These are phyloP conservation scores for Augiades crinisus DNA, from an alignment of 2,888 invertebrate species.

Conservation along the genomic window DNA sequence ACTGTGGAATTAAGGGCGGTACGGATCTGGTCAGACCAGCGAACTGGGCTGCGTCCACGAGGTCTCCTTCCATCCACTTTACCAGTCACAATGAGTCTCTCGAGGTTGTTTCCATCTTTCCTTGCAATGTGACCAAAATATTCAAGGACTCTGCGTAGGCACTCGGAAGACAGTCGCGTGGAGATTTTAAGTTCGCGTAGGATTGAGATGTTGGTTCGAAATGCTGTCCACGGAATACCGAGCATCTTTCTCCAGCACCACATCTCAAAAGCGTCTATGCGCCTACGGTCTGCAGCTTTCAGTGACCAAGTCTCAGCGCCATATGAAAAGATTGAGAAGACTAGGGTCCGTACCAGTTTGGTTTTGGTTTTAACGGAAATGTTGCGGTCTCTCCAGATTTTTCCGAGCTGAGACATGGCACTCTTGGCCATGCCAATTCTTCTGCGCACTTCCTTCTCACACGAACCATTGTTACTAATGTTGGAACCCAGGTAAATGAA, in stretches of 20 bases:
- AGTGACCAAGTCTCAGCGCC: background rate
- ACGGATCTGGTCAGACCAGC: too few relatives aligned
- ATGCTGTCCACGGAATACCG: background rate
- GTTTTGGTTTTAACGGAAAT: background rate
- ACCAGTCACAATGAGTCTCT: background rate
- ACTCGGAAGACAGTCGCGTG: background rate
- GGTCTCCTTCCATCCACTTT: background rate
- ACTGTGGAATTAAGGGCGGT: background rate
- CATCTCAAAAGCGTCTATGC: slow-evolving; percentile 5
- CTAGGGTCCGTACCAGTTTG: background rate
- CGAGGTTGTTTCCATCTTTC: background rate
- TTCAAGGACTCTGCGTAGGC: background rate
- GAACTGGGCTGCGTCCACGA: too few relatives aligned
- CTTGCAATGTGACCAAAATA: slow-evolving; percentile 6
- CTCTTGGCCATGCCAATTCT: slow-evolving; percentile 1
- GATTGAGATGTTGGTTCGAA: slow-evolving; percentile 1
- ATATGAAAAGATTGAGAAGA: slow-evolving; percentile 1
- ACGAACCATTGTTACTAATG: background rate
- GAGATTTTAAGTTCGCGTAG: background rate
- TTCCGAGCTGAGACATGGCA: background rate
- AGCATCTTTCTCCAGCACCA: too few relatives aligned
- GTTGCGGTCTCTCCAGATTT: background rate
- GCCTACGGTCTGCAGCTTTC: background rate
- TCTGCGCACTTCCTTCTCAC: background rate
- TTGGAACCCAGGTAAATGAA: background rate